Base-by-base conservation (phyloP, 1,140 invertebrate species). In the Archivesica marissinica region DNA sequence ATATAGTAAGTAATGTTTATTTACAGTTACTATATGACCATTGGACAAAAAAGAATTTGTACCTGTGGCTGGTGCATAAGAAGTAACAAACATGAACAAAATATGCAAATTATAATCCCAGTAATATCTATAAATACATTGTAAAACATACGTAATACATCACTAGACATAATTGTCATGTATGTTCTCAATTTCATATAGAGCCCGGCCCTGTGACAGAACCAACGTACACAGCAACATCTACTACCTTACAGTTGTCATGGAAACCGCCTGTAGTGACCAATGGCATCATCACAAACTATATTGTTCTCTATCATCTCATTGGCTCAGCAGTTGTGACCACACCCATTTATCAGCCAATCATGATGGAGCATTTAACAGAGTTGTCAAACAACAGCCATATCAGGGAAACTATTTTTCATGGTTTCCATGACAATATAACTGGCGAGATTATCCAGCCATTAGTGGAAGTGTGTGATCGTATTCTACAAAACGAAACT, bases 201-300 rank as follows among this genome's bases (percentile, higher is more conserved):
- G 80, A 72, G 11, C 80, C 80, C 41, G 80, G 80, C 2, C 35
- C 52, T 61, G 80, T 83, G 0, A 20, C 30, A 20, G 41, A 64
- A 9, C 9, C 75, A 2, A 11, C n/a, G 11, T 66, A 38, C 15
- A 61, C 33, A 61, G 47, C 70, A 74, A 30, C 54, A 41, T 7
- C 68, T 38, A 61, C 50, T 75, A 61, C 23, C 17, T 25, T 83
- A 25, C 44, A 17, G n/a, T 64, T 83, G 80, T 83, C 70, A 61
- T 83, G 80, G 80, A 70, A 75, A 75, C 68, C 50, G 20, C 80
- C 80, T 11, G 47, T 3, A n/a, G 41, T 47, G n/a, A 61, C 50
- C 4, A 83, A 83, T 61, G 80, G 80, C n/a, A 13, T 83, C 80
- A 83, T 83, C 15, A n/a, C 35, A 9, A 20, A 35, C 11, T 83